These are phyloP conservation scores for Tridacna crocea DNA, from an alignment of 2,888 invertebrate species.

Conservation along the genomic window DNA sequence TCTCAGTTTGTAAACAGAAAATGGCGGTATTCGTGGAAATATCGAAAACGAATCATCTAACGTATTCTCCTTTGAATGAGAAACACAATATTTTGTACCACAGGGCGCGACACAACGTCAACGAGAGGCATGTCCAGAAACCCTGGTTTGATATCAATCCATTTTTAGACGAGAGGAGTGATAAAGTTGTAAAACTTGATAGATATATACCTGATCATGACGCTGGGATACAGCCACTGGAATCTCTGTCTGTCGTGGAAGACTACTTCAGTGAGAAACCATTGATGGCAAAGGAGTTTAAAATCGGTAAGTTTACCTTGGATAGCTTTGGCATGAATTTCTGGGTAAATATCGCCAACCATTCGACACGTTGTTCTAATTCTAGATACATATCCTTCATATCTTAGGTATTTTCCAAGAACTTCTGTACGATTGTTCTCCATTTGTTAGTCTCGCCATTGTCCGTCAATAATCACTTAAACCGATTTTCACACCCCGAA, in stretches of 20 bases:
- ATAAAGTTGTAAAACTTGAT: conserved; percentile 41
- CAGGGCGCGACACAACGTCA: conserved; percentile 39
- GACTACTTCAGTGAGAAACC: conserved; percentile 55
- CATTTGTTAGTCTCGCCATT: too few relatives aligned
- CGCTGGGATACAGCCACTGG: conserved; percentile 32
- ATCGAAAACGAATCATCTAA: conserved; percentile 40
- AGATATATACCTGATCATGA: conserved; percentile 40
- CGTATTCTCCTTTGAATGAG: conserved; percentile 53
- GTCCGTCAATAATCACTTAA: too few relatives aligned
- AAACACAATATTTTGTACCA: conserved; percentile 60
- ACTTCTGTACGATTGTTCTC: too few relatives aligned
- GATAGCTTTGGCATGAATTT: too few relatives aligned
- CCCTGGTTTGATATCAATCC: conserved; percentile 63
- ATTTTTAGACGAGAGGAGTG: conserved; percentile 44
- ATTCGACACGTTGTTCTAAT: too few relatives aligned
- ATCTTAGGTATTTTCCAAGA: too few relatives aligned
- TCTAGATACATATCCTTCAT: too few relatives aligned
- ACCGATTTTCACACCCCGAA: too few relatives aligned
- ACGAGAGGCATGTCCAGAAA: conserved; percentile 54
- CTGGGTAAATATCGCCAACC: too few relatives aligned
- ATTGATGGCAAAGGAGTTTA: conserved; percentile 44
- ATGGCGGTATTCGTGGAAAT: conserved; percentile 53
- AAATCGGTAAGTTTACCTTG: conserved; percentile 44
- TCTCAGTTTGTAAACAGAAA: neutral
- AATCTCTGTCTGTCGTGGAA: conserved; percentile 54